Evolutionary conservation across 2,888 invertebrate genomes (phyloP).

Genomic region (Uloborus plumipes): DNA sequence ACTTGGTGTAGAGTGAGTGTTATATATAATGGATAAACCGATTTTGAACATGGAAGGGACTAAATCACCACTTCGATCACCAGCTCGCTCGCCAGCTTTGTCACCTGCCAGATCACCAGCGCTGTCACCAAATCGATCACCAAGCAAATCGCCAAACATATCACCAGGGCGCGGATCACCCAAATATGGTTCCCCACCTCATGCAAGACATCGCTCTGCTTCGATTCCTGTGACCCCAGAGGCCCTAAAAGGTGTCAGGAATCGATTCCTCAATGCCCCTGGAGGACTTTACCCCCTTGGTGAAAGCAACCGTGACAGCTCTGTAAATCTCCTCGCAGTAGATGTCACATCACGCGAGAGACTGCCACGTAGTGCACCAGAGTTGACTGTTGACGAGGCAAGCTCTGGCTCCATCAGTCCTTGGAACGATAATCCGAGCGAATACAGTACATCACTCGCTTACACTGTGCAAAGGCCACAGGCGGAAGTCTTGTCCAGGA

Average conservation of each 20-base stretch:
- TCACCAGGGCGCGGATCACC: slow-evolving; percentile 45
- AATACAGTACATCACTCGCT: slow-evolving; percentile 44
- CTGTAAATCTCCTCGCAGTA: slow-evolving; percentile 26
- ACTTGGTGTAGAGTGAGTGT: too few species aligned
- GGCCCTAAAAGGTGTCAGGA: slow-evolving; percentile 45
- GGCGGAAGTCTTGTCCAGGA: slow-evolving; percentile 42
- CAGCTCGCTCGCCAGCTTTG: slow-evolving; percentile 42
- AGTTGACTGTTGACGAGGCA: slow-evolving; percentile 52
- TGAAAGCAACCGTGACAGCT: slow-evolving; percentile 21
- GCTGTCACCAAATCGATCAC: slow-evolving; percentile 48
- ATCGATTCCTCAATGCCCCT: slow-evolving; percentile 46
- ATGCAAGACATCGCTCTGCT: slow-evolving; percentile 54
- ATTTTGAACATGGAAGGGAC: slow-evolving; percentile 27
- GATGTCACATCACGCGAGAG: slow-evolving; percentile 28
- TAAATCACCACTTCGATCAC: slow-evolving; percentile 54
- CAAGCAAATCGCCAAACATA: slow-evolving; percentile 57
- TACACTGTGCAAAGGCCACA: slow-evolving; percentile 40
- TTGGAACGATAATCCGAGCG: slow-evolving; percentile 57
- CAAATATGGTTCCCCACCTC: slow-evolving; percentile 55
- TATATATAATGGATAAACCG: background rate
- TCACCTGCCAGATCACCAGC: slow-evolving; percentile 55
- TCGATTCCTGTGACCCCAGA: slow-evolving; percentile 62
- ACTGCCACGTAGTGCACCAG: slow-evolving; percentile 54
- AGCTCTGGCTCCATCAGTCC: slow-evolving; percentile 47
- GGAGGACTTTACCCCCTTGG: slow-evolving; percentile 47